Base-by-base conservation (phyloP, 2,113 vertebrate species). In the Sprattus sprattus region DNA sequence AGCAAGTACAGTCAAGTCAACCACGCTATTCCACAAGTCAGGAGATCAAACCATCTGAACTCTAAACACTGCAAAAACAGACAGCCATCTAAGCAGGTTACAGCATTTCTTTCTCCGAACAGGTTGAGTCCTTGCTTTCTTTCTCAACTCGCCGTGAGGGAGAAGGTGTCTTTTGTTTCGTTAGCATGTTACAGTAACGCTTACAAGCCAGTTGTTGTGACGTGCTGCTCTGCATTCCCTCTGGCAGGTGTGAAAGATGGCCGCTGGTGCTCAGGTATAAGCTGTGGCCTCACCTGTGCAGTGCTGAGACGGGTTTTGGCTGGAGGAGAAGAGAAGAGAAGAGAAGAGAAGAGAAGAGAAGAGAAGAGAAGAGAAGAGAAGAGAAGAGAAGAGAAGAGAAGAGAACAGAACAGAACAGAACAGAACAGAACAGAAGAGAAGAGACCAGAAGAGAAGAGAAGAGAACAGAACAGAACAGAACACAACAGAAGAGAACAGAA, bases 1-100 rank as follows among this genome's bases (percentile, higher is more conserved):
- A 11, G 28, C 67, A 75, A 75, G 67, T 75, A 8, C 67, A 75
- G 67, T 75, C 67, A 75, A 75, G 67, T 28, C 28, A 75, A 75
- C 28, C 67, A 13, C 22, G 28, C n/a, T 67, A 67, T 67, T 25
- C 8, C 25, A 10, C 22, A n/a, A 64, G 57, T 64, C 57, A 64
- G 22, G 57, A 20, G 57, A 25, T 28, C 7, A 67, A 8, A n/a
- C 64, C n/a, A 67, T 67, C n/a, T 10, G 6, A 67, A 67, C 64
- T 28, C 25, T 28, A 10, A 67, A 11, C 64, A 67, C 64, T 67
- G 9, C 57, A n/a, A n/a, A 22, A 64, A n/a, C 6, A 64, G 22
- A 8, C 64, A 28, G 25, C 60, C 60, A 67, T n/a, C 6, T 25
- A 1, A 71, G 25, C 64, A 71, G 64, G 28, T 71, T 32, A 28